Evolutionary conservation across 2,113 vertebrate species (phyloP), one percentile per base, ranked within the genome.

Genomic region (Ceratotherium simum): DNA sequence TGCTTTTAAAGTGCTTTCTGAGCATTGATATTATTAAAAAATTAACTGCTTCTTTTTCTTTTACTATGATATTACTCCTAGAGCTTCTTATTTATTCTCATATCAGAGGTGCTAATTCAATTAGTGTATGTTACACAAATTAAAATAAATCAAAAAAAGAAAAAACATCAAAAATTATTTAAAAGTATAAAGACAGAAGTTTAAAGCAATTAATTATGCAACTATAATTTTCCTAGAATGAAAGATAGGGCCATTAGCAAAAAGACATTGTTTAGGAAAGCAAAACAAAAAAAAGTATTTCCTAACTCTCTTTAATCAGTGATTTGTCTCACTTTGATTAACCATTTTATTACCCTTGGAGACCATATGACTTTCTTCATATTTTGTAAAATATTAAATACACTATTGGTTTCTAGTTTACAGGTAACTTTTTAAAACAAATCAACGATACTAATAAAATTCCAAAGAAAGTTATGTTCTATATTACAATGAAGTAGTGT

Each of bases 351-450:
- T 48, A 54, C 4, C 27, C 20, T 11, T 72, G 17, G 76, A 85
- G 10, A 5, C 1, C 8, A 13, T 67, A 17, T 18, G 33, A 48
- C 3, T 42, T 51, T 6, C 23, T 48, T 51, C 70, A 31, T 67
- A 64, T 83, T 75, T 72, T 81, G 5, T n/a, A 65, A 81, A 85
- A 72, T 87, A 39, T 91, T 73, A 80, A 79, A 62, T 65, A 60
- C 21, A 82, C 5, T 72, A 11, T 10, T 81, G 4, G 8, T 42
- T 82, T 89, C 48, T 64, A 93, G 17, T 67, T 67, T n/a, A 29
- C 33, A 91, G 56, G 42, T 64, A 89, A 69, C 20, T 65, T 79
- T 75, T 90, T 13, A 36, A 95, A 87, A 82, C 65, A 91, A 95
- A 73, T n/a, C 9, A 39, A 46, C 13, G 62, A 48, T 16, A 46